Evolutionary conservation across 2,888 invertebrate species (phyloP).

Genomic region (Marronus borbonicus): DNA sequence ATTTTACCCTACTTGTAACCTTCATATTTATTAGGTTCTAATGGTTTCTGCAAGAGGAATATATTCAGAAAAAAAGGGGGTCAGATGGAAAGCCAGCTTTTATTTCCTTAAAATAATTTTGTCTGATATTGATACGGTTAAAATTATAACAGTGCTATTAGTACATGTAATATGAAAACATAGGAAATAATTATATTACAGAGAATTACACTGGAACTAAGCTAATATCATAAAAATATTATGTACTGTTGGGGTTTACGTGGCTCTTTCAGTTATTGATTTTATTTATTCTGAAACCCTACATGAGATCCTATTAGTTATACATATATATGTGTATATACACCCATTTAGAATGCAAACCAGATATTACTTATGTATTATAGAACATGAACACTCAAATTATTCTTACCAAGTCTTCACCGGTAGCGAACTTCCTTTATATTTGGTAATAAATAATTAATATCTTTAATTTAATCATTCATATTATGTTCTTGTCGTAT

Average conservation of each 20-base stretch:
- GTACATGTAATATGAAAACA: too few relatives aligned
- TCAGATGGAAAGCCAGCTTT: background rate
- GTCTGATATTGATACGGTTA: too few relatives aligned
- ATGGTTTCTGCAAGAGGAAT: constrained; percentile 7
- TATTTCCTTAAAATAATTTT: too few relatives aligned
- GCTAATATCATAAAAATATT: constrained; percentile 1
- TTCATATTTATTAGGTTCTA: constrained; percentile 9
- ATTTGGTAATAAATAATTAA: background rate
- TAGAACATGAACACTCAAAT: background rate
- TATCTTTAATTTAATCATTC: background rate
- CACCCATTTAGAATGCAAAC: constrained; percentile 10
- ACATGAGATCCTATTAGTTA: constrained; percentile 33
- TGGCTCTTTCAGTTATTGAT: constrained; percentile 26
- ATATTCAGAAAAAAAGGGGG: background rate
- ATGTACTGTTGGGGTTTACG: constrained; percentile 13
- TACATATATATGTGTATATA: background rate
- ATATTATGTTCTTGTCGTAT: too few relatives aligned
- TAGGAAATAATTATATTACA: too few relatives aligned
- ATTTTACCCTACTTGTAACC: background rate
- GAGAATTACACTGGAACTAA: too few relatives aligned
- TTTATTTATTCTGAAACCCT: constrained; percentile 38
- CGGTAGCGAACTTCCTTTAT: background rate
- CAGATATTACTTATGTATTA: background rate
- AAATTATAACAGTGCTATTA: too few relatives aligned
- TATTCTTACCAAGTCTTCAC: background rate